Base-by-base conservation (phyloP, 2,113 vertebrate species). In the Grus americana region DNA sequence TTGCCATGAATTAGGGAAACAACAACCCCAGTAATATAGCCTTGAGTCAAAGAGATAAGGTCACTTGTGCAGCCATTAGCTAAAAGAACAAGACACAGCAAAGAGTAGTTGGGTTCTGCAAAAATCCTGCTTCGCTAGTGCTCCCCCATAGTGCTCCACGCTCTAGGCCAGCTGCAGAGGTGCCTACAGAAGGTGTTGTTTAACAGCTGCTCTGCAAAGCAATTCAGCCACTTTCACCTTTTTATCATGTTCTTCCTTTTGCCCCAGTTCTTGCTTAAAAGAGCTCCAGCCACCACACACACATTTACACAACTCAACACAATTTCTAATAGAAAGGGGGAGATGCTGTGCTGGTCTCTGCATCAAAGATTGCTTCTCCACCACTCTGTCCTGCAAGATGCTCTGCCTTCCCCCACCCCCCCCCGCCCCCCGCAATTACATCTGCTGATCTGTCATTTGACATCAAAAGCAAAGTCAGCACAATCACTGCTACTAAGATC, bases 401-500 rank as follows among this genome's bases (percentile, higher is more conserved):
- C 6, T 0, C 82, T 83, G 88, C 82, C 82, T 66, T 59, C 46
- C 2, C n/a, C n/a, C n/a, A n/a, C n/a, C n/a, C n/a, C n/a, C 5
- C 15, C 38, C 15, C 38, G 4, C 38, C 38, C 9, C 18, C 38
- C 38, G 2, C 88, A 72, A 14, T 30, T 59, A 36, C 82, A 44
- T 12, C 58, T 76, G 75, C 92, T 49, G 79, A 24, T 34, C 58
- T 32, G 75, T 13, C 68, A 5, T 10, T 34, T 23, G 80, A 3
- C 44, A 63, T 0, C 9, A 67, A 61, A 34, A 34, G 86, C 86
- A 2, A 3, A 46, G 55, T 58, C 91, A 90, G 88, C 91, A 70
- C 36, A 1, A 27, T 4, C n/a, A 0, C 63, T 52, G 0, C 12
- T 30, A 1, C 59, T 0, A 14, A 47, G 84, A 8, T 40, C 49